phyloP scores from a whole-genome alignment of 2,113 vertebrate species.

The Sylvietta virens region DNA sequence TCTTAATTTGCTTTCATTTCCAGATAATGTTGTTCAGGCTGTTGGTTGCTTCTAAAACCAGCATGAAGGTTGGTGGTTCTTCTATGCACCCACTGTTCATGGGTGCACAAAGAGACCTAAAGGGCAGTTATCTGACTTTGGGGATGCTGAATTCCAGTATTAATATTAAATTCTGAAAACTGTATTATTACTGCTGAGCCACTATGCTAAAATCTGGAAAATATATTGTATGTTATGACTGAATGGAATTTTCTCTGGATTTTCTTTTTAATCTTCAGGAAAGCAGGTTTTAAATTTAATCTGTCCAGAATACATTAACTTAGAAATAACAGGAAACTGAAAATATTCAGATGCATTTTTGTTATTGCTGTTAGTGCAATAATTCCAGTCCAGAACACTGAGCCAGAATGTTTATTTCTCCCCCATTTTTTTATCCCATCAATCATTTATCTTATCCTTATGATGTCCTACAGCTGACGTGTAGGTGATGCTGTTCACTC shows the following conservation, averaged over 20 bases:
- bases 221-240: neutral
- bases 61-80: fast-evolving
- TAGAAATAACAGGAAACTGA: neutral
- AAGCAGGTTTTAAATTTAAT: neutral
- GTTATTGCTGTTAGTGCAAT: neutral
- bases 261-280: neutral
- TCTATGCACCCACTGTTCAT: neutral
- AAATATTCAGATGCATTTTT: neutral
- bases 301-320: neutral
- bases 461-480: neutral
- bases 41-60: neutral
- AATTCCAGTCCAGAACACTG: neutral
- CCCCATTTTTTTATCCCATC: neutral
- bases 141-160: neutral
- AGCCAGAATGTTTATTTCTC: neutral
- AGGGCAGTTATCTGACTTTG: neutral
- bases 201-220: neutral
- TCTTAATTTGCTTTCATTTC: neutral
- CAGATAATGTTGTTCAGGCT: neutral
- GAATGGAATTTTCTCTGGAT: neutral
- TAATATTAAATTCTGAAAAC: neutral
- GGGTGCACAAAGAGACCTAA: neutral
- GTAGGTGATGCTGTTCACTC: neutral
- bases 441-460: neutral
- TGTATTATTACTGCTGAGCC: neutral